Evolutionary conservation across 2,797 vertebrate genomes (phyloP), one percentile per base, ranked within the genome.

Genomic region (Spinus olivaceus): DNA sequence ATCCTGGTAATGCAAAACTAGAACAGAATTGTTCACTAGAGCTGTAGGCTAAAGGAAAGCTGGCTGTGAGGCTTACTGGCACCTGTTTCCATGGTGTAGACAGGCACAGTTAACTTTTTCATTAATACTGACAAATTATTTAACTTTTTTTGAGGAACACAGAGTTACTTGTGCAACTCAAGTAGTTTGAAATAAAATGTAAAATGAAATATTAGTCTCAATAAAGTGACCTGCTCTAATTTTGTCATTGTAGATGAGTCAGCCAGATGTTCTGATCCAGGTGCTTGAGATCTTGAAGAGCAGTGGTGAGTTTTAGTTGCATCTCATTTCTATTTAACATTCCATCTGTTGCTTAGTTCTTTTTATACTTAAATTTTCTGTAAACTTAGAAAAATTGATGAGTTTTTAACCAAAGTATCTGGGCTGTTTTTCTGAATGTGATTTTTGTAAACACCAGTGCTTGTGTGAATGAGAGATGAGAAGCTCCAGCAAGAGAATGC

Each of bases 231-330:
- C 35, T 92, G 9, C 83, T 70, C 44, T 94, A 23, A 92, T 96
- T 96, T 92, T 93, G 30, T 95, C 70, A 4, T 86, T 97, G 94
- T 96, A 99, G 99, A 99, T 99, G 99, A 99, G 98, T 76, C 99
- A 99, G 70, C 99, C 99, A 44, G 99, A 99, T 96, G 99, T 99
- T 96, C 96, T 99, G 89, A 99, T 99, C 97, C 98, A 99, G 96
- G 99, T 99, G 81, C 98, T 99, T 97, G 99, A 99, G 95, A 99
- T 99, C 97, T 97, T 99, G 74, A 99, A 99, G 97, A 99, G 98
- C 92, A 98, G 98, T 60, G 64, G 99, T 99, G 91, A 98, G 99
- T 98, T 93, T 90, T 86, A 49, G n/a, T 85, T 84, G 47, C 32
- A 66, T 67, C 25, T 91, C 12, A 17, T 54, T 96, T 92, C n/a